Conservation (phyloP, 1,140 invertebrate genomes). For the Galleria mellonella region DNA sequence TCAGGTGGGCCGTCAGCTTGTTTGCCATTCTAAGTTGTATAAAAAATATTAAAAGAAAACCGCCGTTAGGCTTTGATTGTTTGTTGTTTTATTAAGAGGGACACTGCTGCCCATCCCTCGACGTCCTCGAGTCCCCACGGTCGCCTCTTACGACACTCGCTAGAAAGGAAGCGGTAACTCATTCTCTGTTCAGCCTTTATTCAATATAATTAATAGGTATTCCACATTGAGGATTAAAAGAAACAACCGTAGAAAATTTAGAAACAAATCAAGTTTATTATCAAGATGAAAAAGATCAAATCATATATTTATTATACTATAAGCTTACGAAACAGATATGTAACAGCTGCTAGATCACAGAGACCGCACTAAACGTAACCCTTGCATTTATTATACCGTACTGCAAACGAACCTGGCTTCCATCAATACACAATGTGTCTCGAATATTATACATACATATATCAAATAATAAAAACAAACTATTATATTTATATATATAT, state of each 20-base stretch:
- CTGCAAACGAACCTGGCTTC: conserved; percentile 11
- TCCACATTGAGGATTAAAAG: conserved; percentile 20
- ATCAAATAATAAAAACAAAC: conserved; percentile 30
- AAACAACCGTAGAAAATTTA: conserved; percentile 67
- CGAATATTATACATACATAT: conserved; percentile 32
- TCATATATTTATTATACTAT: conserved; percentile 48
- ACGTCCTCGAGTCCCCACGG: too few species aligned
- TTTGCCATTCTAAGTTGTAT: too few species aligned
- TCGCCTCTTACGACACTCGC: too few species aligned
- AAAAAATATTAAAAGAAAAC: too few species aligned
- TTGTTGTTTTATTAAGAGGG: too few species aligned
- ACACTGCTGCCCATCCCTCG: too few species aligned
- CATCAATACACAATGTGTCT: conserved; percentile 18
- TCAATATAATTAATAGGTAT: too few species aligned
- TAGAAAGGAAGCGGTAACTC: too few species aligned
- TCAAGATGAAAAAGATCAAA: conserved; percentile 73
- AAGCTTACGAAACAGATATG: conserved; percentile 65
- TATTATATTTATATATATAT: conserved; percentile 14
- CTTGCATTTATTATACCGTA: conserved; percentile 17
- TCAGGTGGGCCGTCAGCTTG: too few species aligned
- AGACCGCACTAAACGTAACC: conserved; percentile 14
- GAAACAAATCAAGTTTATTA: conserved; percentile 74
- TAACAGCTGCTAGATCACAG: conserved; percentile 23
- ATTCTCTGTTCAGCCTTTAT: too few species aligned
- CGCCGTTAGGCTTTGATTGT: too few species aligned